Base-by-base conservation (phyloP, 1,140 invertebrate species). In the Caenorhabditis brenneri region DNA sequence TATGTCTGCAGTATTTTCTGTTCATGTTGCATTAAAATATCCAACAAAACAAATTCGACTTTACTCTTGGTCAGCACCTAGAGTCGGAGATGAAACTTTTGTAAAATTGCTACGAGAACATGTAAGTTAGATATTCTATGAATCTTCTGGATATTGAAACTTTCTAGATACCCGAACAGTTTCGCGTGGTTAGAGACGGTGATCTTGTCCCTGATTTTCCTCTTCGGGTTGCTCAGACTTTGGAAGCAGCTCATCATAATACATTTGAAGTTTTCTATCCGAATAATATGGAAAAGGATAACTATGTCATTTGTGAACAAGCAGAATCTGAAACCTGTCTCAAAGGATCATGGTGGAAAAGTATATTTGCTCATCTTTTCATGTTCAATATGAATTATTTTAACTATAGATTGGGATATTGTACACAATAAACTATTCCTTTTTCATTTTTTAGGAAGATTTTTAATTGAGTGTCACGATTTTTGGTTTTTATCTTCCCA, bases 351-450 rank as follows among this genome's bases (percentile, higher is more conserved):
- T 55, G 53, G 53, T 55, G 53, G 53, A 55, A 55, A 55, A 55
- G 10, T 6, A 27, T 55, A 5, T 24, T 29, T 9, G 10, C 53
- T 0, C 53, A 55, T 55, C 24, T 55, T 55, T 55, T 55, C 53
- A 55, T 55, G 53, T 55, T 55, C 19, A 24, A 55, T 55, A 55
- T 55, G 53, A 55, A 55, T 24, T 55, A 27, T 55, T 55, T 55
- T 1, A 55, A 55, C 15, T 15, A 24, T 55, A 10, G 22, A 10
- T 27, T 55, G 53, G 53, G 27, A 0, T 55, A 55, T 27, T 55
- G 53, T n/a, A n/a, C n/a, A n/a, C n/a, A n/a, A n/a, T n/a, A n/a
- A n/a, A n/a, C n/a, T n/a, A n/a, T n/a, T n/a, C n/a, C n/a, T n/a
- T n/a, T n/a, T n/a, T n/a, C n/a, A n/a, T n/a, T n/a, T n/a, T n/a